Evolutionary conservation across 2,113 vertebrate genomes (phyloP).

Genomic region (Pao palembangensis): DNA sequence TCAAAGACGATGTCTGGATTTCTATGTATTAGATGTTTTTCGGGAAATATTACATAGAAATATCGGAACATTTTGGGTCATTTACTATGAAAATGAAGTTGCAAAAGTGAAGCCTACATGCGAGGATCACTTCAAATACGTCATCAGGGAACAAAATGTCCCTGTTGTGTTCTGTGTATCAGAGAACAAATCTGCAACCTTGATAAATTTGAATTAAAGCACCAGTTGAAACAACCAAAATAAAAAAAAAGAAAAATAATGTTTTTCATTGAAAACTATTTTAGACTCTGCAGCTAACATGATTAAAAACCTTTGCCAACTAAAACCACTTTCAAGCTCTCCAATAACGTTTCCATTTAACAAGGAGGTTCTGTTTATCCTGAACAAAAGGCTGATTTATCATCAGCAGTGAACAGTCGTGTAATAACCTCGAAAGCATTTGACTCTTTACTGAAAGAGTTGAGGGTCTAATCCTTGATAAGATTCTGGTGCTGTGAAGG

Average conservation of each 20-base stretch:
- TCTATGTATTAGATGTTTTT: constrained; percentile 24
- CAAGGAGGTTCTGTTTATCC: constrained; percentile 12
- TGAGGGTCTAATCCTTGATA: constrained; percentile 22
- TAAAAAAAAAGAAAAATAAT: not conserved
- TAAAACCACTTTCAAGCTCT: too few species aligned
- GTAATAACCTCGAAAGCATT: constrained; percentile 34
- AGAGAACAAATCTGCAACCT: too few species aligned
- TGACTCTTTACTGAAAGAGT: constrained; percentile 22
- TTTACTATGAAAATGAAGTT: too few species aligned
- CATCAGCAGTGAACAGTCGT: constrained; percentile 13
- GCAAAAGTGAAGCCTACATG: too few species aligned
- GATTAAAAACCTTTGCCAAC: not conserved
- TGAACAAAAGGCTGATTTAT: constrained; percentile 26
- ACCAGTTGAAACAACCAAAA: too few species aligned
- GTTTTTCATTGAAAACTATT: not conserved
- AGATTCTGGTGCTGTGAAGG: constrained; percentile 16
- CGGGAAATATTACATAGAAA: constrained; percentile 13
- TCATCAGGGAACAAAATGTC: not conserved
- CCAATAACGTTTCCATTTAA: constrained; percentile 1
- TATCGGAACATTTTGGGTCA: too few species aligned
- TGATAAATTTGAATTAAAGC: too few species aligned
- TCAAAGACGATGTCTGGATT: constrained; percentile 12
- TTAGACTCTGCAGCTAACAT: not conserved
- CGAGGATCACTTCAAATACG: not conserved
- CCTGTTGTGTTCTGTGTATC: too few species aligned